A percentile compares a stretch with the other conserved stretches of the same genome.
These are phyloP conservation scores for Triops longicaudatus DNA, from an alignment of 1,140 invertebrate species.

Conservation along the genomic window DNA sequence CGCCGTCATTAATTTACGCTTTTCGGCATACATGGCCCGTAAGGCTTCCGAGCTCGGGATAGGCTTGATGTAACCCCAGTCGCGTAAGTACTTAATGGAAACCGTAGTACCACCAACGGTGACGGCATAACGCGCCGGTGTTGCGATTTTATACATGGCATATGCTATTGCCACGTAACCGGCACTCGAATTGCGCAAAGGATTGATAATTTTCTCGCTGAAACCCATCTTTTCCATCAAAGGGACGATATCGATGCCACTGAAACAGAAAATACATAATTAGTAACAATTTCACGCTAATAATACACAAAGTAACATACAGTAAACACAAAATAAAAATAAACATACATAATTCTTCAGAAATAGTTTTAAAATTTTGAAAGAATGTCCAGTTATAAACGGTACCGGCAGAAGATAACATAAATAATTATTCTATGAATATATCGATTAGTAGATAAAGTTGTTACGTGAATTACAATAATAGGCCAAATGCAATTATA, in stretches of 20 bases:
- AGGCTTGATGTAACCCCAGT: constrained; percentile 58
- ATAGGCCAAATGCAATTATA: constrained; percentile 41
- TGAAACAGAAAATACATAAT: constrained; percentile 42
- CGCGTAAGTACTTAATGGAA: constrained; percentile 57
- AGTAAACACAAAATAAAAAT: background rate
- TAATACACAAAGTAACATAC: constrained; percentile 29
- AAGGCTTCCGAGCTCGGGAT: constrained; percentile 51
- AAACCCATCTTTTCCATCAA: constrained; percentile 63
- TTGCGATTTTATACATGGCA: constrained; percentile 82
- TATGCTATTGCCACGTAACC: constrained; percentile 83
- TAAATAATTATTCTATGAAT: no score
- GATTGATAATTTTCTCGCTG: constrained; percentile 63
- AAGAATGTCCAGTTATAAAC: no score
- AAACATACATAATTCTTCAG: no score
- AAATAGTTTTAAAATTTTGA: no score
- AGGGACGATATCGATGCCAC: constrained; percentile 76
- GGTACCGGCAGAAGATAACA: no score
- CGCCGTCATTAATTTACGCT: constrained; percentile 44
- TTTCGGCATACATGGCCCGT: constrained; percentile 51
- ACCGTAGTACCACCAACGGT: constrained; percentile 71
- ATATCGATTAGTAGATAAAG: no score
- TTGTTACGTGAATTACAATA: constrained; percentile 25
- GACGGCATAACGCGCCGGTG: constrained; percentile 79
- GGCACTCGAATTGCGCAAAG: constrained; percentile 62
- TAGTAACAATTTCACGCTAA: background rate